Conservation (phyloP, 1,140 invertebrate genomes). For the Ptiloglossa arizonensis region DNA sequence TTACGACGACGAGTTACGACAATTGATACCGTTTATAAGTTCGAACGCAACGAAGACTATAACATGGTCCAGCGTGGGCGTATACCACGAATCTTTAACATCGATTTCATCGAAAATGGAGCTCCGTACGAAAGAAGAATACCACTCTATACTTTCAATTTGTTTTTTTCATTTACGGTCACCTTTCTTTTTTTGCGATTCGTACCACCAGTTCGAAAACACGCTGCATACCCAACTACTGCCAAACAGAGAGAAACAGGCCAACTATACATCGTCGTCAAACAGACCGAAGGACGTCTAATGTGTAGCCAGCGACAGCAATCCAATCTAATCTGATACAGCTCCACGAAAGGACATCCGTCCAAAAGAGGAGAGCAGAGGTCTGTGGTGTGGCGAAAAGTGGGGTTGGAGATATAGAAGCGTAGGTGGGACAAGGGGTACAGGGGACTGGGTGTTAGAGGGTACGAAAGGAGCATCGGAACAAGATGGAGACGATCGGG, state of each 20-base stretch:
- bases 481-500: background rate
- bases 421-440: constrained; percentile 4
- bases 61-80: too few relatives aligned
- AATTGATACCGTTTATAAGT: too few relatives aligned
- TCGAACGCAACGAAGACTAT: too few relatives aligned
- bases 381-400: background rate
- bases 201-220: too few relatives aligned
- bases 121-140: too few relatives aligned
- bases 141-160: too few relatives aligned
- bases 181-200: too few relatives aligned
- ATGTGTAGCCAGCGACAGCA: constrained; percentile 29
- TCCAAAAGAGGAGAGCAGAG: constrained; percentile 6
- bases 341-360: background rate
- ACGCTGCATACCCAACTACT: too few relatives aligned
- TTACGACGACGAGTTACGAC: too few relatives aligned
- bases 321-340: constrained; percentile 33
- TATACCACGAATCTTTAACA: too few relatives aligned
- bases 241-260: background rate
- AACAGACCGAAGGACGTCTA: constrained; percentile 5
- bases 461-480: constrained; percentile 9
- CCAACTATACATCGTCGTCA: background rate
- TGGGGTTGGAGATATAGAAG: background rate
- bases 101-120: too few relatives aligned
- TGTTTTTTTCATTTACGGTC: too few relatives aligned
- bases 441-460: background rate